A percentile compares a stretch with the other conserved stretches of the same genome.
phyloP scores from a whole-genome alignment of 92 coral and sea anemone species.

The Phymanthus crucifer region DNA sequence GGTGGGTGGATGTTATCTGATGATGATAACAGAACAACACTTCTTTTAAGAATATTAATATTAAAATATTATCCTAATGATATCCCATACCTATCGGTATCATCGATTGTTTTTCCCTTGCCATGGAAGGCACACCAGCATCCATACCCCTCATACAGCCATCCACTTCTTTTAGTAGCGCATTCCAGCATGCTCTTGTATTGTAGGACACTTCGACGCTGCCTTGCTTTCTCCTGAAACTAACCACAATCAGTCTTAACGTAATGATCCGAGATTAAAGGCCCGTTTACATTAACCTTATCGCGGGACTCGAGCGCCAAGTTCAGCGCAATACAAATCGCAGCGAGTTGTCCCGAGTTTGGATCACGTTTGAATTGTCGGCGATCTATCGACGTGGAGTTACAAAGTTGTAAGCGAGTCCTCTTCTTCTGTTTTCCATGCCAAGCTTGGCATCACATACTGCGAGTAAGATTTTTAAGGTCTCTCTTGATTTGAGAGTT shows the following conservation, averaged over 20 bases:
- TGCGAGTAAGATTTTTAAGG: no score
- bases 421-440: no score
- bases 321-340: no score
- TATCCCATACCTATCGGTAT: conserved; percentile 4
- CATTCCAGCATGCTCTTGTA: conserved; percentile 14
- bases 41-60: no score
- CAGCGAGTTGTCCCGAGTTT: no score
- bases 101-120: conserved; percentile 6
- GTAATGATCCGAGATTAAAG: not conserved
- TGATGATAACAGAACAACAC: not conserved
- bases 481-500: no score
- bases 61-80: not conserved
- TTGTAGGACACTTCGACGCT: conserved; percentile 3
- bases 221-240: not conserved
- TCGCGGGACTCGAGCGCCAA: no score
- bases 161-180: not conserved
- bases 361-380: no score
- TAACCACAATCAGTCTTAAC: not conserved
- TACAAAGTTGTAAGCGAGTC: no score
- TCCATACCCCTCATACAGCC: conserved; percentile 18
- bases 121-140: conserved; percentile 21
- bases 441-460: no score
- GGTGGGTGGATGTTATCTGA: not conserved
- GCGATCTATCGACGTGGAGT: no score
- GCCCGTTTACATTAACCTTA: not conserved